Base-by-base conservation (phyloP, 2,113 vertebrate species). In the Pica pica region DNA sequence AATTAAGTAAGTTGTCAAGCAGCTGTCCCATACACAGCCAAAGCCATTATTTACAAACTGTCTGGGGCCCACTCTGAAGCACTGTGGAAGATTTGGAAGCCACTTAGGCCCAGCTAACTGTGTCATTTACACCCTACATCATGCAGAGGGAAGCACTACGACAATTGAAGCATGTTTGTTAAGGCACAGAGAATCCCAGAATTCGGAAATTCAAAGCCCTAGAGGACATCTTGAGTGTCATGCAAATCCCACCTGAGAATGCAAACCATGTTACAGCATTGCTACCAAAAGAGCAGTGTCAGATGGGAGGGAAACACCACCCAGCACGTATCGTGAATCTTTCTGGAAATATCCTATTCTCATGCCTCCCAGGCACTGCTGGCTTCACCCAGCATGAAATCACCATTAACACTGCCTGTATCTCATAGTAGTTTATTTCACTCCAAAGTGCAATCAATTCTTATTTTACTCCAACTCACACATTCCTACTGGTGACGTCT, bases 341-440 rank as follows among this genome's bases (percentile, higher is more conserved):
- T 80, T 86, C 79, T 50, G 60, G 68, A 95, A 95, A 94, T 63
- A 93, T 4, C 55, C 55, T 26, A 18, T 67, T 88, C 83, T 71
- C 41, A 68, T 46, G 76, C 47, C 59, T 93, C 59, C 82, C 47
- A 78, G 76, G 71, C 64, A 77, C 68, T 83, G 47, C 35, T 93
- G 56, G 56, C 90, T 89, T 95, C 59, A 92, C 46, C 79, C 73
- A 83, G 82, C 76, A 75, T 86, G 83, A 83, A 94, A 91, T 91
- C 85, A 90, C 52, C 21, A 2, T 60, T 92, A 78, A 61, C 6
- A 1, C 44, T 75, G 75, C 56, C 52, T 87, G 44, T 37, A 11
- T 78, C 41, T 90, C 76, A 70, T 41, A 92, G 60, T 21, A 77
- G 64, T 92, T 89, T 70, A 95, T 86, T 83, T 90, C 28, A 59